Evolutionary conservation across 2,113 vertebrate species (phyloP).

Genomic region (Vulpes vulpes): DNA sequence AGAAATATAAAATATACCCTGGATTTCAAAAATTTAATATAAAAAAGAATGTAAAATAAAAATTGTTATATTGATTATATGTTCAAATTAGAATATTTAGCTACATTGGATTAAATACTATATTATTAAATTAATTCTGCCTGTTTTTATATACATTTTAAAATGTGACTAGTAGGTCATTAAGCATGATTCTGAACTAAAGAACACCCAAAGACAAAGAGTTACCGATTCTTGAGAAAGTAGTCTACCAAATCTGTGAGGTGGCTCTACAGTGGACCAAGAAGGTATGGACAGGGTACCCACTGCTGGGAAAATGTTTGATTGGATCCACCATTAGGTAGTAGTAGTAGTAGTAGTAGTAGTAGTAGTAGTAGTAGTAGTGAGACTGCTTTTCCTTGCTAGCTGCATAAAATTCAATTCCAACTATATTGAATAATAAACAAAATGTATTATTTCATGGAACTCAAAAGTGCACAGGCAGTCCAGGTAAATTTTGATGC

Average conservation of each 20-base stretch:
- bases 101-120: background rate
- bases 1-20: background rate
- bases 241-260: background rate
- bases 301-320: background rate
- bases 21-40: background rate
- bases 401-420: background rate
- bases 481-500: background rate
- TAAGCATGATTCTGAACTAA: background rate
- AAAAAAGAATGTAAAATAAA: background rate
- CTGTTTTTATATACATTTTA: background rate
- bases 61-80: background rate
- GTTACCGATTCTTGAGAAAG: background rate
- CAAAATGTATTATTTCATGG: background rate
- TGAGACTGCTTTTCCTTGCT: background rate
- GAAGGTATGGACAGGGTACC: background rate
- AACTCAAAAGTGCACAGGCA: background rate
- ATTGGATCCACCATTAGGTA: background rate
- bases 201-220: background rate
- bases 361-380: background rate
- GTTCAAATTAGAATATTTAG: background rate
- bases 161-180: background rate
- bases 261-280: background rate
- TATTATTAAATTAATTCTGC: background rate
- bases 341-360: too few relatives aligned
- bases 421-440: background rate